These are phyloP conservation scores for Ailurus styani DNA, from an alignment of 2,113 vertebrate genomes.

Conservation along the genomic window DNA sequence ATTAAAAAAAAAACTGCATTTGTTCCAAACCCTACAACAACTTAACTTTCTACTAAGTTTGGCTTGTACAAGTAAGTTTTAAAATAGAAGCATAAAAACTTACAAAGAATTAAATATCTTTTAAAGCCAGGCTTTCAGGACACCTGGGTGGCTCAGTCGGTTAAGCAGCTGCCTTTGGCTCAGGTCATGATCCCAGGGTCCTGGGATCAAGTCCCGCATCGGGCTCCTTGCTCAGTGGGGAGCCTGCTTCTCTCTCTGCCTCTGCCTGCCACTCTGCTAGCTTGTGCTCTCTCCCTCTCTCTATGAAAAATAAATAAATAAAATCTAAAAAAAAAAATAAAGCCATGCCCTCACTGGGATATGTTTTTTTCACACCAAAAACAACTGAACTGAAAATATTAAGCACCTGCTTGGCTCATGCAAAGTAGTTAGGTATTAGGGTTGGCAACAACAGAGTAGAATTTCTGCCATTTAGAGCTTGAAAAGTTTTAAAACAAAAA, in stretches of 20 bases:
- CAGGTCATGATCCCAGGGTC: too few relatives aligned
- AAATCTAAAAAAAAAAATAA: too few relatives aligned
- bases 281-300: too few relatives aligned
- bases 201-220: too few relatives aligned
- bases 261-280: too few relatives aligned
- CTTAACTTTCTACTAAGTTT: background rate
- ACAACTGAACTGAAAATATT: background rate
- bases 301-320: too few relatives aligned
- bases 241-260: too few relatives aligned
- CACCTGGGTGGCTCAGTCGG: too few relatives aligned
- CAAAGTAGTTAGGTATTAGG: background rate
- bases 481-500: background rate
- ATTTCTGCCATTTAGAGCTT: background rate
- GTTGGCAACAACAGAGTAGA: background rate
- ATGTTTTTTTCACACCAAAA: background rate
- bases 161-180: too few relatives aligned
- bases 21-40: background rate
- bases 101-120: background rate
- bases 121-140: background rate
- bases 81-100: background rate
- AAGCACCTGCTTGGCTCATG: background rate
- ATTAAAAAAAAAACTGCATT: background rate
- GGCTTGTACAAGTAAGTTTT: background rate
- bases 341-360: background rate
- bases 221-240: too few relatives aligned